These are phyloP conservation scores for Scrobipalpa atriplicella DNA, from an alignment of 2,888 invertebrate species.

Conservation along the genomic window DNA sequence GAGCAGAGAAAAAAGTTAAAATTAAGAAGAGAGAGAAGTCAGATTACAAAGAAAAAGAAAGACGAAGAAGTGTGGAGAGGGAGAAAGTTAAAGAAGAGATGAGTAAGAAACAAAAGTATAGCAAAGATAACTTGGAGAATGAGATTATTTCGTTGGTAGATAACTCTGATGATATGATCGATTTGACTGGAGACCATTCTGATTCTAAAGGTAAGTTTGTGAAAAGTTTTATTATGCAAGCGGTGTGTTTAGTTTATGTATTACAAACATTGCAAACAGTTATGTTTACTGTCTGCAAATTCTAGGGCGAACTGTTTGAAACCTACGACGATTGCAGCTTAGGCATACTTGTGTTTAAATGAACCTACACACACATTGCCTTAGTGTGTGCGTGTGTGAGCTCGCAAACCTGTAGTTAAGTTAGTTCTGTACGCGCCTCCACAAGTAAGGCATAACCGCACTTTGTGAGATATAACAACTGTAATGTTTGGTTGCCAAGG, in stretches of 20 bases:
- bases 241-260: too few species aligned
- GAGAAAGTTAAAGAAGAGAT: constrained; percentile 47
- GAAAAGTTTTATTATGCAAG: neutral
- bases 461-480: too few species aligned
- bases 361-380: too few species aligned
- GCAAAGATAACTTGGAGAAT: constrained; percentile 56
- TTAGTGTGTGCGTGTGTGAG: too few species aligned
- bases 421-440: too few species aligned
- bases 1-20: constrained; percentile 34
- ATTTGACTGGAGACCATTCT: constrained; percentile 80
- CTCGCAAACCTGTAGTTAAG: too few species aligned
- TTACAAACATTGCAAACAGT: neutral
- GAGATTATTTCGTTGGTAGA: constrained; percentile 75
- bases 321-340: too few species aligned
- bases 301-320: too few species aligned
- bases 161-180: constrained; percentile 81
- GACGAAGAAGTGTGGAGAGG: constrained; percentile 46
- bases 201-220: constrained; percentile 70
- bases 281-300: too few species aligned
- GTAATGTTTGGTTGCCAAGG: neutral
- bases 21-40: constrained; percentile 32
- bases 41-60: constrained; percentile 53
- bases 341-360: too few species aligned
- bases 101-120: constrained; percentile 46
- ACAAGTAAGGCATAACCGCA: too few species aligned